Evolutionary conservation across 2,113 vertebrate genomes (phyloP).

Genomic region (Hirundichthys speculiger): DNA sequence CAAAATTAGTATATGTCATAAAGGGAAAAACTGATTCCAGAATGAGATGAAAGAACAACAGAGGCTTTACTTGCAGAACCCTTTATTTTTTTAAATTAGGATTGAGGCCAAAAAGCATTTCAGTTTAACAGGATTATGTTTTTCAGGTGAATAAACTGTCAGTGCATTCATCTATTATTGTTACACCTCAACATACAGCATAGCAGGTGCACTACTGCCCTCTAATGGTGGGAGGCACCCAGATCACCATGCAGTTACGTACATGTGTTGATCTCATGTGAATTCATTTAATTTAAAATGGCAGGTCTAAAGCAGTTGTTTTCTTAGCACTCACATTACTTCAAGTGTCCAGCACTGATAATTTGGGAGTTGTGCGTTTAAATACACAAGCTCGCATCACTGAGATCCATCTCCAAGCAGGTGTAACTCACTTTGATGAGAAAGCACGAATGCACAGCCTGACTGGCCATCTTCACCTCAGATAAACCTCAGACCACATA

Average conservation of each 20-base stretch:
- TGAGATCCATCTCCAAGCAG: background rate
- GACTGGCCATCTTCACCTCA: constrained; percentile 24
- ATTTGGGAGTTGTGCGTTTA: background rate
- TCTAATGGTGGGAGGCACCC: constrained; percentile 38
- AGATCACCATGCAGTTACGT: background rate
- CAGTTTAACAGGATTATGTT: constrained; percentile 7
- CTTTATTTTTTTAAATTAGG: constrained; percentile 1
- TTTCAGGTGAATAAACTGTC: constrained; percentile 14
- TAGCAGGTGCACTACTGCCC: constrained; percentile 57
- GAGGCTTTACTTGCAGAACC: background rate
- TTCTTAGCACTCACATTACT: background rate
- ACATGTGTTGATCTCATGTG: background rate
- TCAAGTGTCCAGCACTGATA: background rate
- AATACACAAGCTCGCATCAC: background rate
- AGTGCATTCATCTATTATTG: background rate
- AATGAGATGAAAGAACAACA: constrained; percentile 25
- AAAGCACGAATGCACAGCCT: constrained; percentile 12
- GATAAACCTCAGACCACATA: constrained; percentile 35
- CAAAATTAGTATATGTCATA: background rate
- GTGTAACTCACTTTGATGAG: background rate
- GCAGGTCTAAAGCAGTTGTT: no score
- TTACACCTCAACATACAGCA: background rate
- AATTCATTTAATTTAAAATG: constrained; percentile 1
- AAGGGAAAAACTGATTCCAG: background rate
- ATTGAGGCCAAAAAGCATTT: background rate